phyloP scores from a whole-genome alignment of 2,797 vertebrate genomes.

The Sparus aurata region DNA sequence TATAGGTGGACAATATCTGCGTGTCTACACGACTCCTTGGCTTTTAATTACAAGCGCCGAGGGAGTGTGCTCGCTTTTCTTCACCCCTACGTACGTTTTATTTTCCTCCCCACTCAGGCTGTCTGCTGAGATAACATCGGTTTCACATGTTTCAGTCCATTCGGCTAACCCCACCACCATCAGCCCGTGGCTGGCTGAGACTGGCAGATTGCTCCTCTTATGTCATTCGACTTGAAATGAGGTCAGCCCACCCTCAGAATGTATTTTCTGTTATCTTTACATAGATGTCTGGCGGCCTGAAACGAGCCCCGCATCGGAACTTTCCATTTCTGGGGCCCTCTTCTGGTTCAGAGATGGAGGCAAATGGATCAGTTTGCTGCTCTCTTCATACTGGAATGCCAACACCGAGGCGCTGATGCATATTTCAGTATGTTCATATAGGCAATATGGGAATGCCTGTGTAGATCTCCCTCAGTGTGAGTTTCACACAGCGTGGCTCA shows the following conservation, averaged over 20 bases:
- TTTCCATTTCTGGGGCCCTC: constrained; percentile 44
- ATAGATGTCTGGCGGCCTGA: constrained; percentile 50
- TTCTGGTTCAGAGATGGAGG: constrained; percentile 30
- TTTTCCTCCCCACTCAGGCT: constrained; percentile 12
- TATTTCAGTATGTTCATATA: constrained; percentile 18
- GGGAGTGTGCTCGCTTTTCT: constrained; percentile 48
- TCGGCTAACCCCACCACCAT: constrained; percentile 29
- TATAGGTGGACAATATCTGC: constrained; percentile 64
- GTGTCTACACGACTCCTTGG: constrained; percentile 56
- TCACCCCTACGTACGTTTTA: constrained; percentile 28
- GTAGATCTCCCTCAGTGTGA: constrained; percentile 11
- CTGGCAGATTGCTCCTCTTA: constrained; percentile 54
- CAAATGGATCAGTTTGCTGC: constrained; percentile 35
- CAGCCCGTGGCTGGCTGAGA: constrained; percentile 23
- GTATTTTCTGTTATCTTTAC: constrained; percentile 62
- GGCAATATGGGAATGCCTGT: constrained; percentile 5
- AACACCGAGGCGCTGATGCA: constrained; percentile 8
- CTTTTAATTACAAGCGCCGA: constrained; percentile 76
- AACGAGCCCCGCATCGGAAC: constrained; percentile 35
- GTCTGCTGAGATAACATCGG: constrained; percentile 46
- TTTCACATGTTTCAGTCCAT: constrained; percentile 49
- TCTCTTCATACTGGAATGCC: constrained; percentile 27
- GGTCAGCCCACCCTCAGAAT: constrained; percentile 45
- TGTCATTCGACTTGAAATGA: constrained; percentile 65
- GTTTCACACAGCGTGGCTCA: constrained; percentile 4